A percentile compares a stretch with the other conserved stretches of the same genome.
Conservation (phyloP, 1,140 invertebrate species). For the Potamilus streckersoni region DNA sequence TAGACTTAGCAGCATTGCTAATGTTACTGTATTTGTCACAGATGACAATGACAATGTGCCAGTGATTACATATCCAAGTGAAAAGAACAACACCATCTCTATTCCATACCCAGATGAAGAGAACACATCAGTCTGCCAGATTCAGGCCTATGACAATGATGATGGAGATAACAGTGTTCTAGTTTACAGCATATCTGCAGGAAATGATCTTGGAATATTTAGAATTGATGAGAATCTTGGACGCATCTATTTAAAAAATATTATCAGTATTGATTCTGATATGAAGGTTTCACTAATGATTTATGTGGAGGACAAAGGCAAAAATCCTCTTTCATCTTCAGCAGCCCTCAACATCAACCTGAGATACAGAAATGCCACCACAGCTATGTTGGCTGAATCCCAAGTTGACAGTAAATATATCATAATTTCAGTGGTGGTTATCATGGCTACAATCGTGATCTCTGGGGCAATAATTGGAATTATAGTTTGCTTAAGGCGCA, state of each 20-base stretch:
- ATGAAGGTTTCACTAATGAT: slow-evolving; percentile 9
- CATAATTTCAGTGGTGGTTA: slow-evolving; percentile 27
- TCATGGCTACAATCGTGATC: slow-evolving; percentile 22
- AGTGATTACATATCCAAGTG: slow-evolving; percentile 60
- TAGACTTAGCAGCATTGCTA: slow-evolving; percentile 69
- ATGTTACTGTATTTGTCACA: slow-evolving; percentile 47
- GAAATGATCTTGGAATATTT: slow-evolving; percentile 79
- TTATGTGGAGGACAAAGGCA: slow-evolving; percentile 18
- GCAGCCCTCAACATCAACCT: slow-evolving; percentile 12
- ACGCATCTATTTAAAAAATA: slow-evolving; percentile 45
- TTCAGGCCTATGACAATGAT: slow-evolving; percentile 51
- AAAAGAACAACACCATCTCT: slow-evolving; percentile 46
- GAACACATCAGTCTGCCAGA: slow-evolving; percentile 18
- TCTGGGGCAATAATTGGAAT: slow-evolving; percentile 28
- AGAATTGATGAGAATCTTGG: slow-evolving; percentile 87
- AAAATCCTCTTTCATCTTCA: slow-evolving; percentile 7
- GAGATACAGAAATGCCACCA: slow-evolving; percentile 28
- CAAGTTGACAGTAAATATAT: slow-evolving; percentile 12
- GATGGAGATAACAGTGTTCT: slow-evolving; percentile 41
- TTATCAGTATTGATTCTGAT: slow-evolving; percentile 24
- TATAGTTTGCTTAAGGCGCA: slow-evolving; percentile 13
- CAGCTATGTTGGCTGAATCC: neutral
- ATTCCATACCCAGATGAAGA: slow-evolving; percentile 37
- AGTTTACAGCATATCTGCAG: slow-evolving; percentile 37
- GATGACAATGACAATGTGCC: slow-evolving; percentile 96